Percentiles rank a stretch among this genome's conserved stretches.
These are phyloP conservation scores for Percopsis transmontana DNA, from an alignment of 2,113 vertebrate genomes.

Conservation along the genomic window DNA sequence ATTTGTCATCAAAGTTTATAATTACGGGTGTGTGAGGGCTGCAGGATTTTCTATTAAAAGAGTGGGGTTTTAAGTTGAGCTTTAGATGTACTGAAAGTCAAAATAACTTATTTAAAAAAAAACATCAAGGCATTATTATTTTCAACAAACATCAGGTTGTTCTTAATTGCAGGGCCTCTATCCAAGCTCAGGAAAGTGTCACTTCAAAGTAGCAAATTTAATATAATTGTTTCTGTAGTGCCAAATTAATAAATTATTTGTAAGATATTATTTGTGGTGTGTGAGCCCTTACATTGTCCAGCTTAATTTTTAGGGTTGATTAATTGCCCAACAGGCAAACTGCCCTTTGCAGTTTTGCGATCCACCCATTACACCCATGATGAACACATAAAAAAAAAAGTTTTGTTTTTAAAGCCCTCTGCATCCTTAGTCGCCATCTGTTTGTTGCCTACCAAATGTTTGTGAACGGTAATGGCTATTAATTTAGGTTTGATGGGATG, in stretches of 20 bases:
- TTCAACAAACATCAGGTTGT: too few relatives aligned
- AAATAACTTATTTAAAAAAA: slow-evolving; percentile 43
- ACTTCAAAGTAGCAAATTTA: too few relatives aligned
- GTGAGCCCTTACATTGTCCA: neutral
- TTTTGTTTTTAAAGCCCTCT: slow-evolving; percentile 43
- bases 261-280: neutral
- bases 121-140: too few relatives aligned
- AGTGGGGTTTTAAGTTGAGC: slow-evolving; percentile 9
- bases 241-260: neutral
- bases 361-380: slow-evolving; percentile 3
- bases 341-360: neutral
- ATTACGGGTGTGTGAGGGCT: too few relatives aligned
- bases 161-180: neutral
- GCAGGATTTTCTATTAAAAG: slow-evolving; percentile 34
- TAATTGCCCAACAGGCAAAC: slow-evolving; percentile 4
- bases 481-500: slow-evolving; percentile 62
- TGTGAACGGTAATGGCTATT: slow-evolving; percentile 64
- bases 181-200: neutral
- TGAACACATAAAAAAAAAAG: neutral
- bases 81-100: slow-evolving; percentile 55
- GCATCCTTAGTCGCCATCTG: slow-evolving; percentile 57
- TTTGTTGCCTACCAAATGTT: slow-evolving; percentile 63
- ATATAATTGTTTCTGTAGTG: too few relatives aligned
- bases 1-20: neutral
- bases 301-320: neutral